Base-by-base conservation (phyloP, 2,113 vertebrate genomes). In the Antigone vipio region DNA sequence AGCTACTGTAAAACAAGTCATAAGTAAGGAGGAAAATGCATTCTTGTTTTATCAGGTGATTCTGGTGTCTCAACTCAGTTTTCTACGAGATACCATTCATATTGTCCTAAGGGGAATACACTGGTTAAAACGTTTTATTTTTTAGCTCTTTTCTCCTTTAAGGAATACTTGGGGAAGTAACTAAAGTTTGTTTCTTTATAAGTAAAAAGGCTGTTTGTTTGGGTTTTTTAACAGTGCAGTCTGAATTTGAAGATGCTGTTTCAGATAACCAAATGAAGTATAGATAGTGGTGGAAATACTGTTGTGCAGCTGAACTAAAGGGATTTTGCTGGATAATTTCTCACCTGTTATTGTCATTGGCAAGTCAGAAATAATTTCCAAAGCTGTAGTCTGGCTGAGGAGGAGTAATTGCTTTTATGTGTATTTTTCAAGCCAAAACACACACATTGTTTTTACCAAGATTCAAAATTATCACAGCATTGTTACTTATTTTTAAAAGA, bases 401-500 rank as follows among this genome's bases (percentile, higher is more conserved):
- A 75, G 40, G 34, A 94, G 58, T 50, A 88, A 77, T 92, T 97
- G 60, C 80, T 82, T 94, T 89, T 91, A 44, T 75, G 19, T 68
- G n/a, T 88, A 64, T 92, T 94, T 95, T 94, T 82, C 66, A 91
- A 89, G 56, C 87, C 66, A 91, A 89, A 86, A 75, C 19, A 72
- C 40, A 72, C 44, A 40, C 35, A 90, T 90, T 73, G 12, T 93
- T 93, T 95, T 85, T 74, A 71, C 23, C 32, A 69, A 73, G 49
- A 79, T 34, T 89, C 34, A 75, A 58, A 89, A 58, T 72, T 78
- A 89, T 52, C 45, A 53, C 34, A 79, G 30, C 20, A 26, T 85
- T 93, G 30, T 82, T 93, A 19, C 7, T 75, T 58, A 34, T 47
- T 81, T 77, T 78, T 55, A 63, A 67, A 69, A 59, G 23, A 56